Conservation (phyloP, 2,797 vertebrate species). For the Alca torda region DNA sequence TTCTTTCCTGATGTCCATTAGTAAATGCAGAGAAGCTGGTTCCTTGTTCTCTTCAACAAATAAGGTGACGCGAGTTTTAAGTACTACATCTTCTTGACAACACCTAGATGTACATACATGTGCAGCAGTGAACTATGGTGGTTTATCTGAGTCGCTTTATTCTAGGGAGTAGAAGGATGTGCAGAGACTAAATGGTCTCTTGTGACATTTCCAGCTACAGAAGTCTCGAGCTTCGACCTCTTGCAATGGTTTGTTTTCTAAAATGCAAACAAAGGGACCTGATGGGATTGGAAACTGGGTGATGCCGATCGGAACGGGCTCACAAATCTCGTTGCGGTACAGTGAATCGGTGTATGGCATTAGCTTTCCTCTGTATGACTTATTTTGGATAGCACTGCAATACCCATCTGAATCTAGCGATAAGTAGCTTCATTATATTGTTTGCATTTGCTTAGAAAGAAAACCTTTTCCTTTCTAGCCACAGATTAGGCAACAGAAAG, state of each 20-base stretch:
- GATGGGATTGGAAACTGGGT: background rate
- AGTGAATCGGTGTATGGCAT: background rate
- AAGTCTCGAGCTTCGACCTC: background rate
- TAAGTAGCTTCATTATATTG: conserved; percentile 1
- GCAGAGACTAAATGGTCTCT: background rate
- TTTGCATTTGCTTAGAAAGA: conserved; percentile 23
- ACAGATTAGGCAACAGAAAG: conserved; percentile 49
- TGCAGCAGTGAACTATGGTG: background rate
- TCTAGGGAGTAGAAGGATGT: background rate
- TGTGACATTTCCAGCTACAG: conserved; percentile 14
- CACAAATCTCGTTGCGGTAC: background rate
- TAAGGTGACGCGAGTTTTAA: background rate
- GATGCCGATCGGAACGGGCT: background rate
- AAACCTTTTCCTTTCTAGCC: background rate
- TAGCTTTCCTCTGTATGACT: background rate
- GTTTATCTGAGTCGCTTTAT: background rate
- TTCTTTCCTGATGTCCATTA: background rate
- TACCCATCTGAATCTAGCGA: background rate
- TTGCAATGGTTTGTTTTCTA: background rate
- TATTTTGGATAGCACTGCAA: background rate
- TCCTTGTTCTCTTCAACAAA: background rate
- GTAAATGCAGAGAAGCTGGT: background rate
- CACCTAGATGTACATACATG: background rate
- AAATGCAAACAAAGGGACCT: background rate
- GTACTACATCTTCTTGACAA: background rate